Percentiles rank a stretch among this genome's conserved stretches.
Conservation (phyloP, 2,888 invertebrate species). For the Perizoma flavofasciatum region DNA sequence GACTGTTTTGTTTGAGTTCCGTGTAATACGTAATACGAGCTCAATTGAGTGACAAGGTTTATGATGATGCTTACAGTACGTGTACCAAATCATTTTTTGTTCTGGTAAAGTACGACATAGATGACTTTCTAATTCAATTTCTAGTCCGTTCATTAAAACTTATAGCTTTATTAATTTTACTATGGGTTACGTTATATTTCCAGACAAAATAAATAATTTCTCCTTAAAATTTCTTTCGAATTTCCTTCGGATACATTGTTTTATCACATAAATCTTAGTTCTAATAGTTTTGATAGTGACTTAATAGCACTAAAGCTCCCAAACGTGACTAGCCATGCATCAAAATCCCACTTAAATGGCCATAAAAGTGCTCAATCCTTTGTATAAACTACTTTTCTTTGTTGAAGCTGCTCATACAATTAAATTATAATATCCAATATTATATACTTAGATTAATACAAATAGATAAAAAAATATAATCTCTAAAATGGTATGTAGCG, state of each 20-base stretch:
- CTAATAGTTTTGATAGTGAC: constrained; percentile 26
- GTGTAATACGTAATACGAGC: background rate
- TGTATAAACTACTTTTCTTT: constrained; percentile 29
- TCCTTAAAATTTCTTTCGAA: too few species aligned
- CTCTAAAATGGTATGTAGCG: too few species aligned
- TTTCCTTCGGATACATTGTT: constrained; percentile 9
- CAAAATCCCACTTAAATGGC: constrained; percentile 35
- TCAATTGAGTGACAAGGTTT: too few species aligned
- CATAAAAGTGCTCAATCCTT: constrained; percentile 41
- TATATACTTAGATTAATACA: background rate
- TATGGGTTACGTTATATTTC: too few species aligned
- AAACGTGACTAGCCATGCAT: constrained; percentile 32
- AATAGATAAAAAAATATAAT: too few species aligned
- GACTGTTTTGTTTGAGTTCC: background rate
- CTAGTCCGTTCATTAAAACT: too few species aligned
- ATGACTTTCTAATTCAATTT: too few species aligned
- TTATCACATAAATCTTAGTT: constrained; percentile 23
- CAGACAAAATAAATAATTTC: too few species aligned
- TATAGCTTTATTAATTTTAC: too few species aligned
- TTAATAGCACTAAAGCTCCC: constrained; percentile 23
- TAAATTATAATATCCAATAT: too few species aligned
- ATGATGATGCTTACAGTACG: background rate
- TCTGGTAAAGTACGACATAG: too few species aligned
- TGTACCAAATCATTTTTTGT: background rate
- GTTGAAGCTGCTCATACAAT: background rate